These are phyloP conservation scores for Pocillopora meandrina DNA, from an alignment of 92 coral and sea anemone genomes.

Conservation along the genomic window DNA sequence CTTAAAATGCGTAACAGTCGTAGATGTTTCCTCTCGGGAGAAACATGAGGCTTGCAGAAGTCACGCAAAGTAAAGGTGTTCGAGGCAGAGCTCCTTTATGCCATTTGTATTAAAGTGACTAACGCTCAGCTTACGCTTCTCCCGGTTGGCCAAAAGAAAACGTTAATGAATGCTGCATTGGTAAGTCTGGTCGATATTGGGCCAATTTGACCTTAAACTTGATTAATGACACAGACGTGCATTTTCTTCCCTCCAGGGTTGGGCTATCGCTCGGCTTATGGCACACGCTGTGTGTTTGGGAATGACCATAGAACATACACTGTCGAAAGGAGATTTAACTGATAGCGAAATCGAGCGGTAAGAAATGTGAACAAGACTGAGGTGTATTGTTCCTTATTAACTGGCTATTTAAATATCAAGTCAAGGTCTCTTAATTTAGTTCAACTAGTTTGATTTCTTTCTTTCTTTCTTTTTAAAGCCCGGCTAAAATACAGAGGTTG, in stretches of 20 bases:
- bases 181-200: not conserved
- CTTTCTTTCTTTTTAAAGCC: conserved; percentile 22
- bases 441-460: not conserved
- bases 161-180: too few relatives aligned
- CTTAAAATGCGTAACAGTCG: too few relatives aligned
- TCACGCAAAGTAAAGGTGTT: too few relatives aligned
- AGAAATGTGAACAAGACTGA: conserved; percentile 6
- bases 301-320: conserved; percentile 67
- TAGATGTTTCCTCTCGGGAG: too few relatives aligned
- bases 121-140: too few relatives aligned
- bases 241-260: conserved; percentile 66
- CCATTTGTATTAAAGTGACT: too few relatives aligned
- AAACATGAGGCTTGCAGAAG: too few relatives aligned
- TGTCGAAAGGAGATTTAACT: conserved; percentile 38
- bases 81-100: too few relatives aligned
- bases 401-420: too few relatives aligned
- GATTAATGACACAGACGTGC: not conserved
- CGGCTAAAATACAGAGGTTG: conserved; percentile 49
- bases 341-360: conserved; percentile 60
- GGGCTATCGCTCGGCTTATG: conserved; percentile 91
- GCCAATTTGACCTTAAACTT: not conserved
- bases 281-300: conserved; percentile 90
- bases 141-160: too few relatives aligned
- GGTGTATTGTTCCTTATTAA: not conserved
- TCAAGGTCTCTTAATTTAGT: not conserved